Base-by-base conservation (phyloP, 2,888 invertebrate genomes). In the Spisula subtruncata region DNA sequence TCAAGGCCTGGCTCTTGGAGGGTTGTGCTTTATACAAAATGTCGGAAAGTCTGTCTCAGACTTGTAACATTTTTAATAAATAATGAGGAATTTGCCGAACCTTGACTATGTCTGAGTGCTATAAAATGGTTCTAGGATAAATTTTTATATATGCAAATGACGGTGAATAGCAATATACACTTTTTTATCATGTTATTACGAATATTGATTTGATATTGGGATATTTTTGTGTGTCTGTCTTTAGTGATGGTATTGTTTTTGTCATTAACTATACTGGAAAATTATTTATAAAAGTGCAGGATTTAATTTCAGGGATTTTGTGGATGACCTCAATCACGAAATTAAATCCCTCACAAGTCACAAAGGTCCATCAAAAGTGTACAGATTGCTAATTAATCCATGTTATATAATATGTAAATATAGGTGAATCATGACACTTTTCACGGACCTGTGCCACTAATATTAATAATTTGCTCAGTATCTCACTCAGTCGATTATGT, bases 111-210 rank as follows among this genome's bases (percentile, higher is more conserved):
- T 66, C 60, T 10, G 60, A 66, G 5, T 25, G 60, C 25, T 25
- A 25, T 25, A n/a, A 25, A 66, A n/a, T 8, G 8, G 2, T 66
- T 66, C 60, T 25, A n/a, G 60, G 20, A 25, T n/a, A 66, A 66
- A n/a, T 66, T 25, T 66, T 66, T 66, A 51, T 66, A n/a, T 66
- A 66, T 66, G 60, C 60, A 25, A 66, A 66, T 66, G 60, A n/a
- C n/a, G 20, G 20, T 66, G 60, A 66, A 66, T n/a, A 25, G 25
- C 60, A 66, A 4, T 66, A 25, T n/a, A 66, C 60, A 5, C 10
- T 66, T 66, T 20, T 25, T 25, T 66, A 25, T n/a, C 60, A 25
- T 8, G 8, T 66, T 66, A 5, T 6, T 66, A 66, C 25, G 8
- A 25, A 25, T 66, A 66, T 66, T 66, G 60, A 66, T 66, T 4